Evolutionary conservation across 2,888 invertebrate genomes (phyloP), one percentile per base, ranked within the genome.

Genomic region (Cheiracanthium punctorium): DNA sequence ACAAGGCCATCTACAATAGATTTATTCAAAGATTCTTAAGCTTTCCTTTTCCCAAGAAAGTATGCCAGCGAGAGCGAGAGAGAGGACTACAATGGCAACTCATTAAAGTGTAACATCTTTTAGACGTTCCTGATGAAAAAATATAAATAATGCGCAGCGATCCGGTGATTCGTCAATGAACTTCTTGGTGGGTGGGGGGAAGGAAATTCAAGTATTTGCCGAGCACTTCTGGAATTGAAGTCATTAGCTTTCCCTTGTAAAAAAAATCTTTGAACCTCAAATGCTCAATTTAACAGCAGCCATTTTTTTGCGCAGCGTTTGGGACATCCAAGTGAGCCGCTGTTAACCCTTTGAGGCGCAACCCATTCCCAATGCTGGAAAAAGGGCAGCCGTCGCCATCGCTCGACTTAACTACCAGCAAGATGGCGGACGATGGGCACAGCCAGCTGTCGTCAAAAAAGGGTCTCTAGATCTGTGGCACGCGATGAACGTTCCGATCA

Each of bases 251-350:
- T 24, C 58, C 33, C 24, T n/a, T 32, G 69, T 20, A 69, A 69
- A 69, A 17, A 20, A 28, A 12, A 33, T 17, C 20, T 69, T 8
- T n/a, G 32, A 20, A 69, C 69, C 69, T 33, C 37, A 69, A 69
- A 69, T 69, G 69, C 69, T 69, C 69, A 69, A 69, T 69, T 69
- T 69, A 69, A 69, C 69, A 69, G 33, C 33, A 37, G 69, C 33
- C 37, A 32, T 33, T 69, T n/a, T n/a, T 69, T 67, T n/a, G n/a
- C n/a, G n/a, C n/a, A n/a, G n/a, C n/a, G n/a, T n/a, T n/a, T n/a
- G n/a, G n/a, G n/a, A n/a, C n/a, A n/a, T 64, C 69, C n/a, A 69
- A 69, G 37, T 67, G 14, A 17, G 67, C 1, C 33, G 4, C 29
- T 32, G 69, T n/a, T 33, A 20, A 69, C 5, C 8, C n/a, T n/a